phyloP scores from a whole-genome alignment of 2,797 vertebrate species.

The Oreonectes daqikongensis region DNA sequence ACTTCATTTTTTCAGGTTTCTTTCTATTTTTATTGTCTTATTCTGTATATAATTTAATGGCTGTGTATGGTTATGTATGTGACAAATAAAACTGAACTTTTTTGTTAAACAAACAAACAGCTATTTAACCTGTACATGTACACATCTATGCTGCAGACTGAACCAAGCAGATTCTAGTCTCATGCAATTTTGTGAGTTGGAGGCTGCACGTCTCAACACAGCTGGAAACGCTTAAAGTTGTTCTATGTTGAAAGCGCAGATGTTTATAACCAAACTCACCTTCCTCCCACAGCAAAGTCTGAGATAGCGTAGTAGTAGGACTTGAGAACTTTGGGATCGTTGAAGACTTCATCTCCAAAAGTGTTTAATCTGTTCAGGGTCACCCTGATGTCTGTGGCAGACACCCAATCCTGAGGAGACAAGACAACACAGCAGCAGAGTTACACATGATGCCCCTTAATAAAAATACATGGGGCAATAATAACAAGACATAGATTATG shows the following conservation, averaged over 20 bases:
- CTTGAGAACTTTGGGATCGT: constrained; percentile 97
- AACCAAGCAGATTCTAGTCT: not conserved
- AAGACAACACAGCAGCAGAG: constrained; percentile 26
- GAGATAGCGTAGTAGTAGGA: constrained; percentile 99
- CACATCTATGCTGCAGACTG: not conserved
- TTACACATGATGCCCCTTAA: not conserved
- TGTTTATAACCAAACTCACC: constrained; percentile 74
- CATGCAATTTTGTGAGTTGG: not conserved
- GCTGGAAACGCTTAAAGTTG: constrained; percentile 7
- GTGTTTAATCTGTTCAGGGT: constrained; percentile 97
- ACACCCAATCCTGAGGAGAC: constrained; percentile 91
- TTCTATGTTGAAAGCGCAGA: not conserved
- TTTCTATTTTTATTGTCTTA: too few relatives aligned
- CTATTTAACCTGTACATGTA: not conserved
- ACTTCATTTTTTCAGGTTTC: too few relatives aligned
- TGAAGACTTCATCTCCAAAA: constrained; percentile 97
- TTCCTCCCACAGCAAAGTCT: constrained; percentile 96
- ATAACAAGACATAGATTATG: not conserved
- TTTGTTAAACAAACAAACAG: too few relatives aligned
- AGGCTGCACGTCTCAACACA: not conserved
- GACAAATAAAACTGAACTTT: too few relatives aligned
- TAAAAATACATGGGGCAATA: not conserved
- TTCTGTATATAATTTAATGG: too few relatives aligned
- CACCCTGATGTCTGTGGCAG: constrained; percentile 94
- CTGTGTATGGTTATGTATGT: too few relatives aligned